Base-by-base conservation (phyloP, 2,888 invertebrate genomes). In the Conops quadrifasciatus region DNA sequence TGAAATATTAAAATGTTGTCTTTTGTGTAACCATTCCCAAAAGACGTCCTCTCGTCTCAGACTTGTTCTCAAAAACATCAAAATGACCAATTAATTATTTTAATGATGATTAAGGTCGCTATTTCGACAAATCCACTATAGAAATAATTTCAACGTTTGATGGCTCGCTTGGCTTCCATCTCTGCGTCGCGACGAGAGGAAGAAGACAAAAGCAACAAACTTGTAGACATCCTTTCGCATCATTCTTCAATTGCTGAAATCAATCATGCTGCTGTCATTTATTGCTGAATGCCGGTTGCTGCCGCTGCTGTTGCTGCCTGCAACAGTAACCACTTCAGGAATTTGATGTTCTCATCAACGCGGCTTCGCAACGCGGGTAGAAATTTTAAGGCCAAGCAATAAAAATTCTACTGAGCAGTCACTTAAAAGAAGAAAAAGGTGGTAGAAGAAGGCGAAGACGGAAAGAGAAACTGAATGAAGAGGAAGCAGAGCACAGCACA, bases 331-430 rank as follows among this genome's bases (percentile, higher is more conserved):
- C 60, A 68, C 68, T 68, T 62, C 47, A 68, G 62, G 68, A 62
- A 68, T 62, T 36, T 68, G 68, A 68, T 60, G 62, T 68, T 68
- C 68, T 68, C 68, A 68, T 68, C 68, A 68, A 68, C n/a, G 43
- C 30, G 21, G 43, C 60, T 28, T 21, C 51, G 45, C 62, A 16
- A 26, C 58, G 58, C 51, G 24, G 19, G 9, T 13, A 26, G 30
- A 67, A 67, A 58, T n/a, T 59, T 51, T 28, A 26, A 65, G 47
- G 65, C 30, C 30, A 43, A 36, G 60, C 47, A 51, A 68, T 51
- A 58, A 47, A 36, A 51, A 68, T 47, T 68, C 62, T 60, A 68
- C 30, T 68, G 62, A 36, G 49, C 4, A 62, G 68, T 51, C 68
- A 68, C 60, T 68, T 62, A 60, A 11, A 28, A 68, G 51, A 68